Evolutionary conservation across 1,140 invertebrate species (phyloP).

Genomic region (Eupeodes corollae): DNA sequence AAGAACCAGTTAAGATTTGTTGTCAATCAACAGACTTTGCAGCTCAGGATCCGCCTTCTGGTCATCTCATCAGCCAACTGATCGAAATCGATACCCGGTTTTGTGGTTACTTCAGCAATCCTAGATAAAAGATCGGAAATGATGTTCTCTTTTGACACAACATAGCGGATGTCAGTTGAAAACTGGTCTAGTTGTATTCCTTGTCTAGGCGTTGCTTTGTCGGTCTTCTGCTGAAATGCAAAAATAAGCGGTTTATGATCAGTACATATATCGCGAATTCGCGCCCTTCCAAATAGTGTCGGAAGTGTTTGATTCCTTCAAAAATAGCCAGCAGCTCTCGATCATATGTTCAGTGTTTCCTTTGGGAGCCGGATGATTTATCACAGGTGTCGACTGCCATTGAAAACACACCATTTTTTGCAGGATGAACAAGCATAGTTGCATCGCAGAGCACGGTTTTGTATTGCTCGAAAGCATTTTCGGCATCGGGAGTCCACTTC

Average conservation of each 20-base stretch:
- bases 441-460: slow-evolving; percentile 22
- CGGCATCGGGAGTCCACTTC: too few relatives aligned
- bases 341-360: slow-evolving; percentile 20
- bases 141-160: slow-evolving; percentile 28
- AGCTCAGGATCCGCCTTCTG: background rate
- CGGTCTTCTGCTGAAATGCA: slow-evolving; percentile 20
- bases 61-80: slow-evolving; percentile 2
- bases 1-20: background rate
- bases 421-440: slow-evolving; percentile 11
- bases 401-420: slow-evolving; percentile 4
- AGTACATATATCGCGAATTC: slow-evolving; percentile 27
- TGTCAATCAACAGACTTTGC: background rate
- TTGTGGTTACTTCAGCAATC: too few relatives aligned
- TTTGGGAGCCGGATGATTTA: slow-evolving; percentile 6
- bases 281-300: slow-evolving; percentile 29
- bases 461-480: slow-evolving; percentile 18
- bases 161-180: slow-evolving; percentile 24
- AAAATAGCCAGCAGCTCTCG: slow-evolving; percentile 28
- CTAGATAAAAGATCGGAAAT: slow-evolving; percentile 28
- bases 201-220: slow-evolving; percentile 21
- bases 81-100: background rate
- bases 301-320: slow-evolving; percentile 10
- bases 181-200: slow-evolving; percentile 33
- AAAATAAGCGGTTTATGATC: too few relatives aligned
- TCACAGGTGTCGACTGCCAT: slow-evolving; percentile 18